Evolutionary conservation across 2,888 invertebrate genomes (phyloP).

Genomic region (Aelia acuminata): DNA sequence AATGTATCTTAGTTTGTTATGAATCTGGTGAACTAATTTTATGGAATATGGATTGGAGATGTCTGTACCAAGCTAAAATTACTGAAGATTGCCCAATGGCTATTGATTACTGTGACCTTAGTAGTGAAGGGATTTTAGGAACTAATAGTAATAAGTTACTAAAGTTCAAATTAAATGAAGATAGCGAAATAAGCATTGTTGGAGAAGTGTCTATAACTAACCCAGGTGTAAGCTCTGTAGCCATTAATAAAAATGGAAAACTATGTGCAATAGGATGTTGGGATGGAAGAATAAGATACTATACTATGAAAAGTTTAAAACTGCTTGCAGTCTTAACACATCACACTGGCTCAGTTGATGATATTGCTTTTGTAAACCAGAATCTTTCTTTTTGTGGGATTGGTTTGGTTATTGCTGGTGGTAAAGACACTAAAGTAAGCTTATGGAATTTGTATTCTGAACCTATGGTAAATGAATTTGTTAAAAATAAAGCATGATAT

Average conservation of each 20-base stretch:
- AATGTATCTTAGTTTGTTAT: constrained; percentile 78
- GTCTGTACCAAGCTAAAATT: constrained; percentile 73
- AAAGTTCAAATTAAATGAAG: constrained; percentile 75
- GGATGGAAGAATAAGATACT: constrained; percentile 83
- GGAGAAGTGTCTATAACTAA: constrained; percentile 78
- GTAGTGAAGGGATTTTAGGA: constrained; percentile 79
- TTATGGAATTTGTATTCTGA: constrained; percentile 81
- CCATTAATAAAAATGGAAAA: constrained; percentile 79
- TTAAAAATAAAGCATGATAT: neutral
- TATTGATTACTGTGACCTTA: constrained; percentile 78
- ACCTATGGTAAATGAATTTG: neutral
- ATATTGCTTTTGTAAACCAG: constrained; percentile 79
- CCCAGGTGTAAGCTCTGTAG: constrained; percentile 80
- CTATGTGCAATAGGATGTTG: constrained; percentile 83
- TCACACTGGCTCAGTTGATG: constrained; percentile 80
- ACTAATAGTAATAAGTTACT: constrained; percentile 76
- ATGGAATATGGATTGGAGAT: constrained; percentile 79
- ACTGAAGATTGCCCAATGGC: constrained; percentile 79
- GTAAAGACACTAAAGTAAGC: constrained; percentile 82
- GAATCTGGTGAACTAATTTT: constrained; percentile 81
- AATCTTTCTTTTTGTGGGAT: constrained; percentile 79
- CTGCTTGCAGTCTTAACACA: constrained; percentile 81
- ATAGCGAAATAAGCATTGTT: constrained; percentile 68
- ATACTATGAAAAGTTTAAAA: constrained; percentile 83
- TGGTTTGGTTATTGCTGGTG: constrained; percentile 83